phyloP scores from a whole-genome alignment of 2,888 invertebrate genomes.

The Drosophila testacea region DNA sequence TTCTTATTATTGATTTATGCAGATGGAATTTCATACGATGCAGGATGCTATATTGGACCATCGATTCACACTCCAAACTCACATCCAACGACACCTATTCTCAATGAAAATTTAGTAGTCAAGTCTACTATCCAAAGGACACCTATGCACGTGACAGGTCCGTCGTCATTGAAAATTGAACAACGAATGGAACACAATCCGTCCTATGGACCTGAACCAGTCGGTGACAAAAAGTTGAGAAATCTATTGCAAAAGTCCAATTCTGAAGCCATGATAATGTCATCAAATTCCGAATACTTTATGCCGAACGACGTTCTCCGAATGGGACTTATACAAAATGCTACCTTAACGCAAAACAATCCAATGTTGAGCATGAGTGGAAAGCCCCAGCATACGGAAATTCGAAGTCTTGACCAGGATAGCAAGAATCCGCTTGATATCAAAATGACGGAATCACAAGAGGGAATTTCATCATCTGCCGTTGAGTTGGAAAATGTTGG shows the following conservation, averaged over 20 bases:
- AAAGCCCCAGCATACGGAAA: constrained; percentile 57
- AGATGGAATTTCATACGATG: constrained; percentile 64
- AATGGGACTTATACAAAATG: constrained; percentile 60
- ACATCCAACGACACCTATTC: constrained; percentile 46
- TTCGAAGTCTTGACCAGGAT: constrained; percentile 62
- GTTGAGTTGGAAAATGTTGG: constrained; percentile 86
- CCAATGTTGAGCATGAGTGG: constrained; percentile 74
- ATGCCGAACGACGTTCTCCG: constrained; percentile 61
- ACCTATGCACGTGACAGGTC: constrained; percentile 18
- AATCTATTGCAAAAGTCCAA: constrained; percentile 69
- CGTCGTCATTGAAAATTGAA: constrained; percentile 59
- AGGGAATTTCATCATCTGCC: constrained; percentile 80
- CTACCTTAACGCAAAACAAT: constrained; percentile 66
- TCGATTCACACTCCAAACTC: constrained; percentile 32
- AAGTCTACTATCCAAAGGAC: constrained; percentile 58
- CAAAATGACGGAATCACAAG: constrained; percentile 87
- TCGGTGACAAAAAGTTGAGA: constrained; percentile 62
- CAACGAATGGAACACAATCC: constrained; percentile 57
- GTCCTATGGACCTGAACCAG: constrained; percentile 50
- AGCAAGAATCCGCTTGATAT: constrained; percentile 54
- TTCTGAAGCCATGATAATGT: constrained; percentile 61
- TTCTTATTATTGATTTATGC: not conserved
- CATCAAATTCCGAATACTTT: constrained; percentile 61
- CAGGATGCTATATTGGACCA: constrained; percentile 49
- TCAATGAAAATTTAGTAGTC: constrained; percentile 52